phyloP scores from a whole-genome alignment of 1,140 invertebrate genomes.

The Phenacoccus solenopsis region DNA sequence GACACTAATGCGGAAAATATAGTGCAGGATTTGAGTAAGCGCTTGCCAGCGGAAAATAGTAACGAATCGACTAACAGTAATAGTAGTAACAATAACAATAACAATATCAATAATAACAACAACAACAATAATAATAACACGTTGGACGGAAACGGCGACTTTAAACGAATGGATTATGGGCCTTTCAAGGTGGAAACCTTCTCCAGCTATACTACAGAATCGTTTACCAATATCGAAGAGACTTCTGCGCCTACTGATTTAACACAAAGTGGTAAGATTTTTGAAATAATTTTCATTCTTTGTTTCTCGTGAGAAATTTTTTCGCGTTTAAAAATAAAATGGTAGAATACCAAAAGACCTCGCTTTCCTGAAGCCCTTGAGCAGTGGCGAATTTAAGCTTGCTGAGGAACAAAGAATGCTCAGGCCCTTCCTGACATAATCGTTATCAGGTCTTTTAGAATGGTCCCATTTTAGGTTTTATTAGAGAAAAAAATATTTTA shows the following conservation, averaged over 20 bases:
- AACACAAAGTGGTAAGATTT: constrained; percentile 19
- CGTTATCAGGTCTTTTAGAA: too few species aligned
- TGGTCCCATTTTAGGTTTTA: too few species aligned
- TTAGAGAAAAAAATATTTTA: too few species aligned
- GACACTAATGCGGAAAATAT: constrained; percentile 14
- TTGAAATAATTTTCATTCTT: too few species aligned
- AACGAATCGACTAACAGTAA: constrained; percentile 11
- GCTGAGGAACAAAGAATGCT: too few species aligned
- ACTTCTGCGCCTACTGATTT: constrained; percentile 22
- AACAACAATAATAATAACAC: background rate
- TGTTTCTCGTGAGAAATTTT: too few species aligned
- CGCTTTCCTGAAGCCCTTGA: too few species aligned
- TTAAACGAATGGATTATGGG: background rate
- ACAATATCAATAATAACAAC: background rate
- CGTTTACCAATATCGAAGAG: constrained; percentile 17
- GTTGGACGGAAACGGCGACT: background rate
- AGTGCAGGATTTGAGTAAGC: constrained; percentile 24
- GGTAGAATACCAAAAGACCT: too few species aligned
- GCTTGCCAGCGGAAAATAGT: constrained; percentile 20
- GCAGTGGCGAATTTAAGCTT: too few species aligned
- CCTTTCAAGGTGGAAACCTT: background rate
- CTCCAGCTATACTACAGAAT: background rate
- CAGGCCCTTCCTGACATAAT: too few species aligned
- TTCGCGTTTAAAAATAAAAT: too few species aligned
- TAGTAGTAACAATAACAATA: constrained; percentile 15